Evolutionary conservation across 2,888 invertebrate species (phyloP), one percentile per base, ranked within the genome.

Genomic region (Pediacus dermestoides): DNA sequence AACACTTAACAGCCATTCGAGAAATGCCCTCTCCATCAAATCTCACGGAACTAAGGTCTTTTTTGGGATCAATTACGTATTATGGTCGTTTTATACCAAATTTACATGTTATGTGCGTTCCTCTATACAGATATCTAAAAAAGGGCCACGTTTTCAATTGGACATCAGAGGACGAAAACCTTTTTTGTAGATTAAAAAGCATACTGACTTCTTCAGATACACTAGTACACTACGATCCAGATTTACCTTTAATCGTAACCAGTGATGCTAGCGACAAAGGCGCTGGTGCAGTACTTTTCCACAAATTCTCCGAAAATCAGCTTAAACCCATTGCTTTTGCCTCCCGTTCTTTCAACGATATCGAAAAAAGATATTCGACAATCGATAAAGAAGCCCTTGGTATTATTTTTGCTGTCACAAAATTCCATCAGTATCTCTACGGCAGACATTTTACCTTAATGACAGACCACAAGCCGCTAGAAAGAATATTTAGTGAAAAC

Each of bases 321-420:
- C 33, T 8, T 34, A 23, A 18, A 22, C 44, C 41, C 14, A 39
- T 49, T n/a, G 44, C 42, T 4, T 48, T 30, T 25, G 42, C 42
- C n/a, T 45, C 47, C 3, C 15, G 46, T 7, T 34, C 13, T 7
- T 39, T 30, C 6, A 36, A 22, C 10, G 34, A 43, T 31, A 22
- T 26, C n/a, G 47, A 49, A 34, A 28, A 16, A 10, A 18, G 26
- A 3, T 47, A 41, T 25, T 22, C 40, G 6, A 36, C 37, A 2
- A 46, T 49, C 27, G 43, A 48, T 22, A 48, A 45, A 22, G 49
- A 45, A 34, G 47, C 42, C 15, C 28, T 46, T 26, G 43, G 30
- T 6, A 12, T 46, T 15, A 22, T 48, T 15, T 46, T 32, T 25
- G 44, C 37, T 4, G 25, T 44, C 8, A 35, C 33, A 2, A 36